Percentiles rank a stretch among this genome's conserved stretches.
Conservation (phyloP, 2,888 invertebrate species). For the Pterostichus niger region DNA sequence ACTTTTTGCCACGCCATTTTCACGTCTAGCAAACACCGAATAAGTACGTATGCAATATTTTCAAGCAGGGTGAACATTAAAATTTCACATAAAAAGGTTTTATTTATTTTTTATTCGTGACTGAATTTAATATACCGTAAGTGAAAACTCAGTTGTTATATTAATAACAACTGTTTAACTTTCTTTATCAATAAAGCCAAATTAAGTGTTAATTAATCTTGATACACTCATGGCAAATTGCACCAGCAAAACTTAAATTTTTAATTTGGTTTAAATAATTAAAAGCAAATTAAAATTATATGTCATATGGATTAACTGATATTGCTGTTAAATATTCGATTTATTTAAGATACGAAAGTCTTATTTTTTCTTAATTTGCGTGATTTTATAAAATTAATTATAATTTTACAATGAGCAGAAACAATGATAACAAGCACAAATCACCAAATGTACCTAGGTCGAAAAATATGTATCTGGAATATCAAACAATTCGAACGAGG, state of each 20-base stretch:
- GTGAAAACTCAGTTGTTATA: not conserved
- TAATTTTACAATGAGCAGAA: not conserved
- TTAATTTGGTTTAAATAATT: no score
- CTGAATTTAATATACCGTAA: constrained; percentile 1
- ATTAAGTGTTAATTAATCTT: not conserved
- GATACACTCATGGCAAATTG: no score
- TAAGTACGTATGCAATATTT: not conserved
- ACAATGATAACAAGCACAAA: no score
- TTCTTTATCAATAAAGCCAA: not conserved
- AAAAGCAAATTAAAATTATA: no score
- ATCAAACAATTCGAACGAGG: no score
- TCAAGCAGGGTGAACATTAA: not conserved
- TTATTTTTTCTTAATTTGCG: not conserved
- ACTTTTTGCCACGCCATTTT: not conserved
- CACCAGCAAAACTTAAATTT: no score
- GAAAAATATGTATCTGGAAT: no score
- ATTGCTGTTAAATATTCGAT: no score
- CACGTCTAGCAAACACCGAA: not conserved
- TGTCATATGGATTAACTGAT: no score
- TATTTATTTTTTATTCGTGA: not conserved
- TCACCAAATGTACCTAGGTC: no score
- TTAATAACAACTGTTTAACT: not conserved
- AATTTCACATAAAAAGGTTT: constrained; percentile 9
- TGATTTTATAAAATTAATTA: constrained; percentile 1
- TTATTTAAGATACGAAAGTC: not conserved